Base-by-base conservation (phyloP, 1,140 invertebrate genomes). In the Episyrphus balteatus region DNA sequence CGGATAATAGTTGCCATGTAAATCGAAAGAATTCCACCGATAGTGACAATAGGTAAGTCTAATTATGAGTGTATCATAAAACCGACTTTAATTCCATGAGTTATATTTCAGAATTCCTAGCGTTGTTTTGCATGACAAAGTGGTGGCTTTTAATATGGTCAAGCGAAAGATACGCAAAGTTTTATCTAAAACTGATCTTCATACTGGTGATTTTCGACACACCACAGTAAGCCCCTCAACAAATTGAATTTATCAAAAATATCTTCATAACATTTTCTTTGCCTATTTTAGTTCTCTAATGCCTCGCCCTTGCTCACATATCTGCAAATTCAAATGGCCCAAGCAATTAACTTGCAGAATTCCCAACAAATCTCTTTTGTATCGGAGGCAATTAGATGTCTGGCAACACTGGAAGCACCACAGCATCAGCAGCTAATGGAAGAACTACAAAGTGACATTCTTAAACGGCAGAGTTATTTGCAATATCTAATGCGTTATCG, bases 161-260 rank as follows among this genome's bases (percentile, higher is more conserved):
- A 96, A 97, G 69, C 81, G 88, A 51, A 96, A 97, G 66, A 73
- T 99, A 33, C 77, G 94, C 36, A 77, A 90, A 48, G 93, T 98
- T 26, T 74, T 99, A 5, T 92, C 90, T 51, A 87, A 82, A 47
- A 81, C 84, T 6, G 86, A 89, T 61, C 68, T 87, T 47, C 78
- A 80, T 41, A 62, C 66, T 36, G 63, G 60, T 1, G 66, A 68
- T 50, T 68, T 68, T 33, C 47, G 66, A 7, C 66, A 66, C 44
- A 65, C 62, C 0, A 63, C 58, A 7, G 51, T 54, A 51, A 54
- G 49, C 15, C 7, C 18, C 41, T 12, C 7, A 18, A 9, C 18
- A 15, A 12, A 10, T 14, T 14, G 18, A 9, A 10, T 18, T 41
- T 38, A 49, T 40, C 15, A 21, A 40, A 21, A 14, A 26, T 46